Conservation (phyloP, 2,888 invertebrate genomes). For the Drosophila incognita region DNA sequence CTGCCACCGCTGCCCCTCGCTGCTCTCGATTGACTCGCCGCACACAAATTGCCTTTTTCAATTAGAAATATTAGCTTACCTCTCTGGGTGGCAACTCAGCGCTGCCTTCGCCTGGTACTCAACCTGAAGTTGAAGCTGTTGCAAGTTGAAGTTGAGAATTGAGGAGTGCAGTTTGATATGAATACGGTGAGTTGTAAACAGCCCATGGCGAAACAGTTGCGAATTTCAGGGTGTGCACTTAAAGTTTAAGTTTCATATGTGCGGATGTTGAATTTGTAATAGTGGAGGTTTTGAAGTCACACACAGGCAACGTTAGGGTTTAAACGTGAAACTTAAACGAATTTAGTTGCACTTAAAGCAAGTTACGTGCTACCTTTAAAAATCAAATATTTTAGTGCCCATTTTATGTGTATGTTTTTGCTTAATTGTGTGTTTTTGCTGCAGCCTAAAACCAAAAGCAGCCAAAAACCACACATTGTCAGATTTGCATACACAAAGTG, state of each 20-base stretch:
- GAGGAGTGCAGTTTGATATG: conserved; percentile 35
- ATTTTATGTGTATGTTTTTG: too few relatives aligned
- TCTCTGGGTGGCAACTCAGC: conserved; percentile 35
- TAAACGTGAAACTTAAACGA: neutral
- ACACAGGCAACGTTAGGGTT: neutral
- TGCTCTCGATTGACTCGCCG: conserved; percentile 53
- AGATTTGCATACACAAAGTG: conserved; percentile 54
- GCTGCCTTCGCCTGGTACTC: conserved; percentile 33
- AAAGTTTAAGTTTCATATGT: neutral
- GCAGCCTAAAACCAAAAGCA: neutral
- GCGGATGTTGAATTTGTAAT: conserved; percentile 29
- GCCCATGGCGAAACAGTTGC: conserved; percentile 12
- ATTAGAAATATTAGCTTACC: conserved; percentile 75
- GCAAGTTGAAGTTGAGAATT: conserved; percentile 43
- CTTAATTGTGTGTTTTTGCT: neutral
- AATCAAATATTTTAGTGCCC: neutral
- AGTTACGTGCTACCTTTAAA: neutral
- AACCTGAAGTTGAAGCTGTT: conserved; percentile 50
- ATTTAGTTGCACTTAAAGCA: neutral
- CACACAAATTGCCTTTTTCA: conserved; percentile 78
- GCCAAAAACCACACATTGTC: conserved; percentile 15
- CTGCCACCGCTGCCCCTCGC: conserved; percentile 17
- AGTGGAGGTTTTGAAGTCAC: conserved; percentile 32
- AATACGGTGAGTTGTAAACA: neutral
- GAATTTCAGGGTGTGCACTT: conserved; percentile 10